phyloP scores from a whole-genome alignment of 2,797 vertebrate species.

The Micropoecilia bifurca region DNA sequence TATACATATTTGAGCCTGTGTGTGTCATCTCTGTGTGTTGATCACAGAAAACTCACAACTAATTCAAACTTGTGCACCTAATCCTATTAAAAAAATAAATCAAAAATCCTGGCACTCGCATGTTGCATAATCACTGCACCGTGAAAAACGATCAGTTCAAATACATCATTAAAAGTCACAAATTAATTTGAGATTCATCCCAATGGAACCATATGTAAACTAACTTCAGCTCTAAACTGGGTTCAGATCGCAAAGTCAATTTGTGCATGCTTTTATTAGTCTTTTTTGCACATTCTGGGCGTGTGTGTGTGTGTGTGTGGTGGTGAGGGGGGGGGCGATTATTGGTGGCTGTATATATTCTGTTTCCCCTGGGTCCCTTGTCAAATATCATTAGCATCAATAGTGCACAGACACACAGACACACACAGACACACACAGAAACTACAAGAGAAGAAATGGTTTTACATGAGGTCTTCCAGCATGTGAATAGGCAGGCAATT shows the following conservation, averaged over 20 bases:
- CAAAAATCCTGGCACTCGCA: neutral
- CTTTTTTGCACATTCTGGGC: slow-evolving; percentile 29
- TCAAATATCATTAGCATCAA: slow-evolving; percentile 47
- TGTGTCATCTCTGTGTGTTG: neutral
- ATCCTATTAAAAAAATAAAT: neutral
- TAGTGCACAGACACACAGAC: neutral
- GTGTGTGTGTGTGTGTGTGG: slow-evolving; percentile 18
- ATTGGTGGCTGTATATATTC: slow-evolving; percentile 51
- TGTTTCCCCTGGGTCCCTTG: slow-evolving; percentile 50
- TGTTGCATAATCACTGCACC: neutral
- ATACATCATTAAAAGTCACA: neutral
- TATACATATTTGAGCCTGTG: neutral
- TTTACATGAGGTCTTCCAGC: neutral
- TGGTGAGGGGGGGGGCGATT: slow-evolving; percentile 41
- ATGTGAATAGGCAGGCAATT: neutral
- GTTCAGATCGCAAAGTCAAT: neutral
- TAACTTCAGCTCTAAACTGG: neutral
- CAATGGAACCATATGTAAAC: neutral
- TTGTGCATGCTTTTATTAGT: slow-evolving; percentile 11
- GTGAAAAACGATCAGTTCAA: neutral
- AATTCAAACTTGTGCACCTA: neutral
- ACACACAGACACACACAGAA: slow-evolving; percentile 30
- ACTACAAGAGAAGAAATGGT: slow-evolving; percentile 19
- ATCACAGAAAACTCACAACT: neutral
- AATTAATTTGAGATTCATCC: neutral